phyloP scores from a whole-genome alignment of 2,113 vertebrate genomes.

The Gulo gulo region DNA sequence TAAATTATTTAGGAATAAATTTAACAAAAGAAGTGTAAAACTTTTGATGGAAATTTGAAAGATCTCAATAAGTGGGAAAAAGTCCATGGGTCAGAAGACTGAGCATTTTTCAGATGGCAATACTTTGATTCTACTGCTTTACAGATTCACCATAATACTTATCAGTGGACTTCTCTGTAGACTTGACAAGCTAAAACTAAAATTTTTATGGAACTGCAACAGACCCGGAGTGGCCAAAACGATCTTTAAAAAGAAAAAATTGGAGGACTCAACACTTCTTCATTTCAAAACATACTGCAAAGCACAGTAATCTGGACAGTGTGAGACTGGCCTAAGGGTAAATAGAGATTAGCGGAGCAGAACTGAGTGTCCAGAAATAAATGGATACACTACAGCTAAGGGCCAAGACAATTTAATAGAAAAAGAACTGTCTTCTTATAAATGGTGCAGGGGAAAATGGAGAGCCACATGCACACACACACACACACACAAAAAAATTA shows the following conservation, averaged over 20 bases:
- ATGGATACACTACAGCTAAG: neutral
- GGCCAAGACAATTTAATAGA: neutral
- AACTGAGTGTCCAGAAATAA: neutral
- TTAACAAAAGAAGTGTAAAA: neutral
- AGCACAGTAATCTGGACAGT: neutral
- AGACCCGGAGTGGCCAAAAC: neutral
- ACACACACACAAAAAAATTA: neutral
- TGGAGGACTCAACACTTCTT: neutral
- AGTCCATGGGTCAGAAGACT: neutral
- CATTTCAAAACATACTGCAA: neutral
- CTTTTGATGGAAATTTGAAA: neutral
- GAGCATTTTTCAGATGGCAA: neutral
- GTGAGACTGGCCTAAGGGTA: neutral
- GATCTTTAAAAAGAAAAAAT: neutral
- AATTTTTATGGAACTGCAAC: neutral
- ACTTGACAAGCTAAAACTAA: neutral
- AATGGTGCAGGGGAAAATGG: neutral
- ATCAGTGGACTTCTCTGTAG: neutral
- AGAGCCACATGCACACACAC: neutral
- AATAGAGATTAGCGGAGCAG: neutral
- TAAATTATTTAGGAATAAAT: neutral
- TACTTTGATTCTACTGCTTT: neutral
- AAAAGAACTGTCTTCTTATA: neutral
- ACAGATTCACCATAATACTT: neutral
- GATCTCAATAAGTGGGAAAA: neutral